Percentiles rank a stretch among this genome's conserved stretches.
Evolutionary conservation across 2,113 vertebrate species (phyloP).

Genomic region (Aegotheles bennettii): DNA sequence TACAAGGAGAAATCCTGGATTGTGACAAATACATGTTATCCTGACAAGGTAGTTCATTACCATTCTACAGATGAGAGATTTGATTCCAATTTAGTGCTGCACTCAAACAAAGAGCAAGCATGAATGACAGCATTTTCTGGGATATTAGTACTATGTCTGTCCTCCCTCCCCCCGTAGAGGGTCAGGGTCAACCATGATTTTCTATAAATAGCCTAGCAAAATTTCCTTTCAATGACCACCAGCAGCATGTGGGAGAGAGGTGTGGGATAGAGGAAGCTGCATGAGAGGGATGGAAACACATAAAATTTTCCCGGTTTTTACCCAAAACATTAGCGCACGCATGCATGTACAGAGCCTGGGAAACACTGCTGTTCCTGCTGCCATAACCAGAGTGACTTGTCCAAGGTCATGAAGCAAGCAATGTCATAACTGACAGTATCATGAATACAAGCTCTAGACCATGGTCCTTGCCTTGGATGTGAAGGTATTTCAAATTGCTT

Average conservation of each 20-base stretch:
- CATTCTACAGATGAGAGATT: neutral
- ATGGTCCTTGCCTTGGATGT: neutral
- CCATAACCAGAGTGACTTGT: neutral
- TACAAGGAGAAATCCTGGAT: neutral
- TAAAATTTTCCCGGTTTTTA: neutral
- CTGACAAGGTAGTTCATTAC: neutral
- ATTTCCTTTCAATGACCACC: neutral
- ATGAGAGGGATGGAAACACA: neutral
- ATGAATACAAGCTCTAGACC: neutral
- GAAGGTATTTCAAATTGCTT: neutral
- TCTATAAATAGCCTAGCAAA: neutral
- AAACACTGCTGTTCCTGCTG: neutral
- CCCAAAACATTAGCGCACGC: neutral
- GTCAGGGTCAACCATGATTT: neutral
- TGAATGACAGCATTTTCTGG: neutral
- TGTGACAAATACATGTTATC: neutral
- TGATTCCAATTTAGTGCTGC: neutral
- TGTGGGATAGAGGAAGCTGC: neutral
- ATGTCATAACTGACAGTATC: neutral
- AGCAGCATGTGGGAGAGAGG: neutral
- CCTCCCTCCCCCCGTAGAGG: too few species aligned
- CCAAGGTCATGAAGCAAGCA: neutral
- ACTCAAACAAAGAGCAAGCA: neutral
- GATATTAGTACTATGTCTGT: neutral
- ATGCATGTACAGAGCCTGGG: neutral